Evolutionary conservation across 2,113 vertebrate genomes (phyloP).

Genomic region (Scomber scombrus): DNA sequence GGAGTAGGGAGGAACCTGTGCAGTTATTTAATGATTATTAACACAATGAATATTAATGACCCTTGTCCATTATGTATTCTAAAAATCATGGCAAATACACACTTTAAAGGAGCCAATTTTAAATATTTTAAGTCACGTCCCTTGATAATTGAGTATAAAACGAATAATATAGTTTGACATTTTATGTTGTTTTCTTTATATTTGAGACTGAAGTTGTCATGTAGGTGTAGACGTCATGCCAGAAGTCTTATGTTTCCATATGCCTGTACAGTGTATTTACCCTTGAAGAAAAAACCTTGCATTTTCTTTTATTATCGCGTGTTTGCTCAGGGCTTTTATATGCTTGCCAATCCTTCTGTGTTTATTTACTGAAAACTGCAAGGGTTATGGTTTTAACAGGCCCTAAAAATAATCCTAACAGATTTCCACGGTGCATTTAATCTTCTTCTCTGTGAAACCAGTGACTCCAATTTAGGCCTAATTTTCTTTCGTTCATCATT

Average conservation of each 20-base stretch:
- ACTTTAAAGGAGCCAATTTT: not conserved
- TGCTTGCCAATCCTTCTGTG: constrained; percentile 20
- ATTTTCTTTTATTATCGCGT: constrained; percentile 4
- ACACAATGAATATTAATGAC: no score
- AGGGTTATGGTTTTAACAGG: constrained; percentile 8
- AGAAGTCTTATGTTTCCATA: not conserved
- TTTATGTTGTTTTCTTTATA: not conserved
- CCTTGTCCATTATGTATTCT: constrained; percentile 4
- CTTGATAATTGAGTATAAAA: not conserved
- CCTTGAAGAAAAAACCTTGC: not conserved
- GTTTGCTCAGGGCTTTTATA: not conserved
- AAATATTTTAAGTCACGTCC: not conserved
- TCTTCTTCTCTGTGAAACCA: constrained; percentile 47
- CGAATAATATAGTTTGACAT: not conserved
- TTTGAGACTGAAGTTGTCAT: not conserved
- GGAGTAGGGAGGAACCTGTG: constrained; percentile 11
- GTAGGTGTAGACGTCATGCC: not conserved
- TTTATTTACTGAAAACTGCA: constrained; percentile 42
- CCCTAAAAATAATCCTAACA: constrained; percentile 33
- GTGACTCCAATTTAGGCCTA: constrained; percentile 51
- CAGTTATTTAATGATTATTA: constrained; percentile 12
- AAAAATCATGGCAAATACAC: not conserved
- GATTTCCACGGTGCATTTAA: constrained; percentile 49
- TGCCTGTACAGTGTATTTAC: not conserved
- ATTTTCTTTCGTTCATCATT: constrained; percentile 51